Evolutionary conservation across 2,113 vertebrate species (phyloP), one percentile per base, ranked within the genome.

Genomic region (Sinocyclocheilus rhinocerous): DNA sequence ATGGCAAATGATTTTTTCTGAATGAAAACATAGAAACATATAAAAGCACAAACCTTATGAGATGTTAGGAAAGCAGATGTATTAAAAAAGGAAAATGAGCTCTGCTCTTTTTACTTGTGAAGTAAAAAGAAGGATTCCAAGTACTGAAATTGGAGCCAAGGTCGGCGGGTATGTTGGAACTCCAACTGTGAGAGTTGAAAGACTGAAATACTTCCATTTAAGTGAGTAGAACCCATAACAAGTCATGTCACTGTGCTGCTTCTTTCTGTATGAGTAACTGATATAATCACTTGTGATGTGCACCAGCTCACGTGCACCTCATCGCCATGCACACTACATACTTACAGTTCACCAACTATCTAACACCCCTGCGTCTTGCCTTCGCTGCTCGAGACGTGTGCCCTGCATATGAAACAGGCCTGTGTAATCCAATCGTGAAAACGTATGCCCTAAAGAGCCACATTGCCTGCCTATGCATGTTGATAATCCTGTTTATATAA

Each of bases 301-400:
- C 73, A 29, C 29, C 33, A 61, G 26, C 36, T 59, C 45, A 59
- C 15, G 36, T 13, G 33, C 22, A 52, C 39, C 26, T 59, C 76
- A 81, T 87, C 42, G 45, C 59, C n/a, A 81, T 76, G 69, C 87
- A 85, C 42, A 57, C 26, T 42, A 79, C 77, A 80, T 73, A 16
- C 65, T 72, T 63, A 48, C 70, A 76, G 80, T 76, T 87, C 52
- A 69, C 81, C 36, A 65, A 83, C 75, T 42, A 42, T 1, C 42
- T 42, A 45, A 10, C 45, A 45, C 45, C 45, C 45, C 45, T 45
- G 45, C 45, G 45, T 45, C 45, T 45, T 45, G 45, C 45, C 10
- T 45, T 11, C 3, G 5, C 81, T 84, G 76, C 39, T 26, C 4
- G 55, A 84, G 42, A 39, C 10, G 3, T 45, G 57, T 81, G 83